A percentile compares a stretch with the other conserved stretches of the same genome.
Conservation (phyloP, 2,797 vertebrate genomes). For the Melanotaenia boesemani region DNA sequence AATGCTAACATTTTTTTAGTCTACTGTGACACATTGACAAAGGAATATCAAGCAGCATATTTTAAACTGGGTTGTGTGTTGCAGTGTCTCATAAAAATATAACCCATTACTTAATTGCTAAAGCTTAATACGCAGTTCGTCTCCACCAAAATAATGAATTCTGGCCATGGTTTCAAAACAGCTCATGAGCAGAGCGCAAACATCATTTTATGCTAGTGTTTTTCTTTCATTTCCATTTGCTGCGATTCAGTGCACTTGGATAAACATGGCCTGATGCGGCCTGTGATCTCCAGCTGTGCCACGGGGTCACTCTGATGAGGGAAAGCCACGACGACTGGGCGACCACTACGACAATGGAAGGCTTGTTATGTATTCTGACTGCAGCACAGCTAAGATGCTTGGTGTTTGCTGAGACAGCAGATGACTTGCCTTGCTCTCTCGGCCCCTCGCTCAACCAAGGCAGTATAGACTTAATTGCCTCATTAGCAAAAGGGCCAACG, state of each 20-base stretch:
- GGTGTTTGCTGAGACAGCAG: constrained; percentile 84
- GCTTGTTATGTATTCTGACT: constrained; percentile 65
- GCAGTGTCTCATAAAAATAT: background rate
- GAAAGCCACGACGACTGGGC: constrained; percentile 31
- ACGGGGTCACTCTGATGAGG: constrained; percentile 39
- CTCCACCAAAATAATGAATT: background rate
- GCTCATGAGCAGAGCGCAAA: constrained; percentile 18
- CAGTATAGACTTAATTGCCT: constrained; percentile 84
- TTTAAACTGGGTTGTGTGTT: background rate
- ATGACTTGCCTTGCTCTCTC: constrained; percentile 72
- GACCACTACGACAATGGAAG: constrained; percentile 40
- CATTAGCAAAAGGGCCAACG: constrained; percentile 81
- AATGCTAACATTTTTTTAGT: background rate
- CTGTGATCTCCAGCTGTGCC: constrained; percentile 58
- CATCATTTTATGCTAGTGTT: constrained; percentile 32
- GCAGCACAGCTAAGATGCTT: constrained; percentile 57
- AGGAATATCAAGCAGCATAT: background rate
- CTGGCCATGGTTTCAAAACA: constrained; percentile 8
- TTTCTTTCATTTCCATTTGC: constrained; percentile 43
- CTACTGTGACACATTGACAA: background rate
- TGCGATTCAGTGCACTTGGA: constrained; percentile 41
- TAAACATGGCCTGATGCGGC: constrained; percentile 33
- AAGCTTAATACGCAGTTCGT: background rate
- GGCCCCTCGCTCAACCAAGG: constrained; percentile 68
- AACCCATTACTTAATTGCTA: constrained; percentile 1